These are phyloP conservation scores for Neoscelio sp. DNA, from an alignment of 2,888 invertebrate genomes.

Conservation along the genomic window DNA sequence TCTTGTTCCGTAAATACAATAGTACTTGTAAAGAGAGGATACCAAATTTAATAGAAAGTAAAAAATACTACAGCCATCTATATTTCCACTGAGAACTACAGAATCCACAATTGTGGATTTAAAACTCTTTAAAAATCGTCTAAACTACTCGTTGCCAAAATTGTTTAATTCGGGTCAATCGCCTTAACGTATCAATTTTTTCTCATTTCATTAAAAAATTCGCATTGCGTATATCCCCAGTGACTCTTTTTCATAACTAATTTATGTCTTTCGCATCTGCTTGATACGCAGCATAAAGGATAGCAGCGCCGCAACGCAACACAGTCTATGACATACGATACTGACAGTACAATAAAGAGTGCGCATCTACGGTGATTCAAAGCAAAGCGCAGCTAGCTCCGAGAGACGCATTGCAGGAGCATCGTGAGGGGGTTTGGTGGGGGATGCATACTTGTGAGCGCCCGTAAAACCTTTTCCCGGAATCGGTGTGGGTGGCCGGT, in stretches of 20 bases:
- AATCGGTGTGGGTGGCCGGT: conserved; percentile 47
- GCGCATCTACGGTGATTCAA: conserved; percentile 40
- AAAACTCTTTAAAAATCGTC: too few species aligned
- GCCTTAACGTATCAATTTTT: too few species aligned
- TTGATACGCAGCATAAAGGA: conserved; percentile 83
- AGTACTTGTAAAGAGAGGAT: too few species aligned
- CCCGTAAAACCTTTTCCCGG: conserved; percentile 37
- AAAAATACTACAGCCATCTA: too few species aligned
- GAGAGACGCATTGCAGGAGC: conserved; percentile 30
- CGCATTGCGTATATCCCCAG: neutral
- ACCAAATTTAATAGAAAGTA: too few species aligned
- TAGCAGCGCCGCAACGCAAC: conserved; percentile 71
- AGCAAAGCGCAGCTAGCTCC: conserved; percentile 45
- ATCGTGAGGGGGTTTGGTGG: conserved; percentile 51
- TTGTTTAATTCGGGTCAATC: too few species aligned
- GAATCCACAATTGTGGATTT: too few species aligned
- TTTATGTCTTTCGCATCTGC: conserved; percentile 82
- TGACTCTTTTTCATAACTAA: conserved; percentile 77
- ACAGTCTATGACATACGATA: conserved; percentile 62
- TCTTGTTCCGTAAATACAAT: too few species aligned
- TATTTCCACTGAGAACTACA: too few species aligned
- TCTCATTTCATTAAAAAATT: conserved; percentile 2
- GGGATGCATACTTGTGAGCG: conserved; percentile 41
- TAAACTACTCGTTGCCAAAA: too few species aligned
- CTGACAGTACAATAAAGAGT: conserved; percentile 64